Base-by-base conservation (phyloP, 2,113 vertebrate genomes). In the Antennarius striatus region DNA sequence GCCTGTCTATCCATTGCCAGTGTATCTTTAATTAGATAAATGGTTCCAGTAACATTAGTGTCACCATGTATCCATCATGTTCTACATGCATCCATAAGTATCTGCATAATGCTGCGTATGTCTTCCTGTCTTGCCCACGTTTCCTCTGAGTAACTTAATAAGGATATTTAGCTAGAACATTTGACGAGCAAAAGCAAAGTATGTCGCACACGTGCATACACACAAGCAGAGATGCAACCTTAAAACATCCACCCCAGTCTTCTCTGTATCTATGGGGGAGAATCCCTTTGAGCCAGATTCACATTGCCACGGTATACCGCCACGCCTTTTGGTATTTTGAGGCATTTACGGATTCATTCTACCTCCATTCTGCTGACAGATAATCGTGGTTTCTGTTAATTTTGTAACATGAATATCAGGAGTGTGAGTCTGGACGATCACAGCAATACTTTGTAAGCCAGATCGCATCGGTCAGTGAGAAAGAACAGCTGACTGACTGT, bases 91-190 rank as follows among this genome's bases (percentile, higher is more conserved):
- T 50, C 15, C 30, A 22, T 59, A 15, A 71, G 17, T 45, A 22
- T 49, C 17, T 0, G 15, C 14, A 11, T 53, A 39, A 75, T 58
- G 54, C 15, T 1, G 2, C 50, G 40, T 4, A 22, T 17, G 32
- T 46, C 56, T 30, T 68, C 22, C 4, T 30, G 46, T 58, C 40
- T 61, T 56, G 32, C 17, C 64, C n/a, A 77, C 9, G 17, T 80
- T 86, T 82, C 74, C 78, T 75, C 56, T 55, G 28, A 68, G 70
- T 79, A 88, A 88, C 75, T 79, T 87, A 90, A 87, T 90, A 84
- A 82, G 84, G 79, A 64, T 88, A 82, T 52, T 76, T 76, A 86
- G 87, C 73, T 76, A 77, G 86, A 84, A 80, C 81, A 70, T 72
- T 70, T 45, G 36, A 77, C 6, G 36, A 49, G 65, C 67, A 60